A percentile compares a stretch with the other conserved stretches of the same genome.
Conservation (phyloP, 30 jellyfish, hydroid and myxozoan species). For the Nemopilema nomurai region DNA sequence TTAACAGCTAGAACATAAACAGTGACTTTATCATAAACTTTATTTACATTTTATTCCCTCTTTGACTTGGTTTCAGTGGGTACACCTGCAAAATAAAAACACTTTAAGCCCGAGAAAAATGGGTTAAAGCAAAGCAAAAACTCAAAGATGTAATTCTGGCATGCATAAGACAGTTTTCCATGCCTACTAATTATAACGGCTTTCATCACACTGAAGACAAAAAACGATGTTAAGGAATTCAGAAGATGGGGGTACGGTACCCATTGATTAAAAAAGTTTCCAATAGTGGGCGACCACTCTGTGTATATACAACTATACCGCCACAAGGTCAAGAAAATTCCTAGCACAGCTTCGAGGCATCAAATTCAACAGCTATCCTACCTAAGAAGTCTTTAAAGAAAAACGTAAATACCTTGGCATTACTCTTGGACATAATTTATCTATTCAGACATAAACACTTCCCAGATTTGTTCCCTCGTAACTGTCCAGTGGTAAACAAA, state of each 20-base stretch:
- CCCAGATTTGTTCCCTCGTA: neutral
- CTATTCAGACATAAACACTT: neutral
- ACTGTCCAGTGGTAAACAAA: neutral
- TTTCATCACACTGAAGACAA: too few species aligned
- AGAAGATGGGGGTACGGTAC: neutral
- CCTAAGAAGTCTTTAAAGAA: too few species aligned
- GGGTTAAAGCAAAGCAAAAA: too few species aligned
- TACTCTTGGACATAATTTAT: neutral
- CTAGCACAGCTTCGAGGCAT: too few species aligned
- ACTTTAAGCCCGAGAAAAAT: neutral
- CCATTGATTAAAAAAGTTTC: too few species aligned
- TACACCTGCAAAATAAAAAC: slow-evolving; percentile 59
- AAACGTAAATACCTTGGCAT: neutral
- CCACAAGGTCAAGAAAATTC: too few species aligned
- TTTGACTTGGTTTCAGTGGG: slow-evolving; percentile 60
- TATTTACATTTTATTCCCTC: slow-evolving; percentile 77
- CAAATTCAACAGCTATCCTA: too few species aligned
- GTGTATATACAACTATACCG: too few species aligned
- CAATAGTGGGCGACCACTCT: too few species aligned
- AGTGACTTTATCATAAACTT: neutral
- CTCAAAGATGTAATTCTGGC: neutral
- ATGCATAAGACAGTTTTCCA: too few species aligned
- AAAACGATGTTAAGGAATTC: neutral
- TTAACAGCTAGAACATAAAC: too few species aligned
- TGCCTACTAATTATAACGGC: too few species aligned